A percentile compares a stretch with the other conserved stretches of the same genome.
Evolutionary conservation across 2,797 vertebrate genomes (phyloP).

Genomic region (Cuniculus paca): DNA sequence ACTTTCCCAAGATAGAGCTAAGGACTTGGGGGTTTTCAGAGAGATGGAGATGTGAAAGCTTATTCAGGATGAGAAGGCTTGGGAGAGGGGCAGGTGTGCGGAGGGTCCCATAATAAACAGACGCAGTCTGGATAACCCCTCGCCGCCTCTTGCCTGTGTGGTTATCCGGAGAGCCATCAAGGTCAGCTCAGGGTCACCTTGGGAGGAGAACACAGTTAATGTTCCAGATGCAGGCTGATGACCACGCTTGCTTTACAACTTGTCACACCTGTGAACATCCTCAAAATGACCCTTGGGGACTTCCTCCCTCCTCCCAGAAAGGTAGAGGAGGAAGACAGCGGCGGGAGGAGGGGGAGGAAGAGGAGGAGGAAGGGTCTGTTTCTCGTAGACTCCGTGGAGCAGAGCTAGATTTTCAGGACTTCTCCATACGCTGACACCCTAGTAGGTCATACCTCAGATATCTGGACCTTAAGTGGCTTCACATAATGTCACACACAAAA

Average conservation of each 20-base stretch:
- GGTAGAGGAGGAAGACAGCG: fast-evolving
- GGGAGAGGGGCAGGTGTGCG: not conserved
- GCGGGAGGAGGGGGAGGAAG: too few species aligned
- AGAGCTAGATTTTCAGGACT: not conserved
- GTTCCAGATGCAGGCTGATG: too few species aligned
- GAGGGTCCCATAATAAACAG: not conserved
- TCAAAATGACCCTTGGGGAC: not conserved
- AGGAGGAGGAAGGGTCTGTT: fast-evolving
- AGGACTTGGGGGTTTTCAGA: not conserved
- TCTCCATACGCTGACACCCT: not conserved
- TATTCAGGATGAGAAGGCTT: not conserved
- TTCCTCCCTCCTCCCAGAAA: not conserved
- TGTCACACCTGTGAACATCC: not conserved
- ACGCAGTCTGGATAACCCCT: fast-evolving
- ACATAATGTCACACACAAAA: not conserved
- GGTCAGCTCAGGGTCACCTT: fast-evolving
- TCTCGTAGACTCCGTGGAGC: not conserved
- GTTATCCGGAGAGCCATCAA: not conserved
- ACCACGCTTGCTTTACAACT: not conserved
- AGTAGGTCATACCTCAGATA: not conserved
- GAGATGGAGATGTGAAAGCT: not conserved
- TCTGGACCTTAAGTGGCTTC: not conserved
- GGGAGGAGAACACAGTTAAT: not conserved
- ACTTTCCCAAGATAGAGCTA: not conserved
- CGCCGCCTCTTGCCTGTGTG: not conserved